Percentiles rank a stretch among this genome's conserved stretches.
Evolutionary conservation across 2,888 invertebrate species (phyloP).

Genomic region (Polyommatus icarus): DNA sequence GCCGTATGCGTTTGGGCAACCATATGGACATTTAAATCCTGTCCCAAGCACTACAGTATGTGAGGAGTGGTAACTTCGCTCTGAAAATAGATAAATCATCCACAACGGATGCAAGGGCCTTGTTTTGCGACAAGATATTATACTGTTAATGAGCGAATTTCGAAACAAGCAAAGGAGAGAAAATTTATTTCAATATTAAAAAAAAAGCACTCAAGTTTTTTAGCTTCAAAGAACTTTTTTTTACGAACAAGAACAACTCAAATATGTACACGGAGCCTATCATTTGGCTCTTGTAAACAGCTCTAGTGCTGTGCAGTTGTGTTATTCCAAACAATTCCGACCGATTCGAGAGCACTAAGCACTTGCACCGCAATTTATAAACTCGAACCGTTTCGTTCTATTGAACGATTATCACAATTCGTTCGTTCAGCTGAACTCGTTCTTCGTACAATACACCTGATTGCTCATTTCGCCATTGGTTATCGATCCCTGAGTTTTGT

Average conservation of each 20-base stretch:
- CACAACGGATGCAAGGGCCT: no score
- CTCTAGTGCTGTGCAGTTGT: conserved; percentile 36
- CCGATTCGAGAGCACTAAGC: conserved; percentile 31
- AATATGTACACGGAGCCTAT: conserved; percentile 26
- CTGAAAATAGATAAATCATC: no score
- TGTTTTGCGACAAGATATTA: no score
- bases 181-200: no score
- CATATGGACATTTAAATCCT: no score
- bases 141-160: no score
- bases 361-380: conserved; percentile 40
- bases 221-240: no score
- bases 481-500: conserved; percentile 22
- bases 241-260: not conserved
- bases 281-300: conserved; percentile 37
- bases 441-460: conserved; percentile 30
- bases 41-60: no score
- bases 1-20: no score
- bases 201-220: no score
- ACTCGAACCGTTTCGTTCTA: conserved; percentile 40
- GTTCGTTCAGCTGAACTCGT: conserved; percentile 35
- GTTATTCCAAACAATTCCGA: conserved; percentile 40
- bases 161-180: no score
- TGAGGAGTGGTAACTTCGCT: no score
- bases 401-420: conserved; percentile 42
- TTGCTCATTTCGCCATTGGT: conserved; percentile 10